Base-by-base conservation (phyloP, 2,888 invertebrate genomes). In the Ennomos quercinarius region DNA sequence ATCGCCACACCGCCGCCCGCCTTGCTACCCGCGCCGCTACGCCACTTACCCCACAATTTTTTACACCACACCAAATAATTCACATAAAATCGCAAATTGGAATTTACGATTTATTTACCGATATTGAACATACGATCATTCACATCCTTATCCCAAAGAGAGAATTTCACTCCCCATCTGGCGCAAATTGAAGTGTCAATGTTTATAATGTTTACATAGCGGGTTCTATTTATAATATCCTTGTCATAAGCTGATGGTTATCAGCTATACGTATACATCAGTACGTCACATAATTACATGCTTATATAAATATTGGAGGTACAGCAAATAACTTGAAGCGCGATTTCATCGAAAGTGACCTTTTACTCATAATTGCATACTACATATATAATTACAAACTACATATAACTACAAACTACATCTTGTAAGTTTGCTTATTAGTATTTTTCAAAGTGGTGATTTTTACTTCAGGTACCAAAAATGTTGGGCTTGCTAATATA, bases 1-100 rank as follows among this genome's bases (percentile, higher is more conserved):
- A 42, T 17, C 40, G 35, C 43, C 52, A 12, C 77, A 12, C 77
- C 79, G 78, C 78, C 73, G 75, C 76, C 80, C 78, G 73, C 80
- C 86, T 45, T 53, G 51, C 49, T 83, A 83, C 83, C 84, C 83
- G 83, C 84, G 79, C 58, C 50, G 72, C 84, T 86, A 84, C 84
- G 79, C 80, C 83, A 84, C 83, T 86, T 84, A 86, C 85, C 86
- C 85, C 78, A 83, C 85, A 83, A 84, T 86, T 83, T 85, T 86
- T 84, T 81, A 83, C 83, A 82, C 84, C 81, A 80, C 81, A 80
- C 80, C 74, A 68, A 79, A 79, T 76, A 72, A 76, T 74, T 76
- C 62, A 63, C 62, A 74, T 71, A 63, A 68, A 70, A 67, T 71
- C 64, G 57, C 64, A 67, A 72, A 69, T 70, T 71, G 63, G 49